Base-by-base conservation (phyloP, 2,797 vertebrate genomes). In the Gymnothorax javanicus region DNA sequence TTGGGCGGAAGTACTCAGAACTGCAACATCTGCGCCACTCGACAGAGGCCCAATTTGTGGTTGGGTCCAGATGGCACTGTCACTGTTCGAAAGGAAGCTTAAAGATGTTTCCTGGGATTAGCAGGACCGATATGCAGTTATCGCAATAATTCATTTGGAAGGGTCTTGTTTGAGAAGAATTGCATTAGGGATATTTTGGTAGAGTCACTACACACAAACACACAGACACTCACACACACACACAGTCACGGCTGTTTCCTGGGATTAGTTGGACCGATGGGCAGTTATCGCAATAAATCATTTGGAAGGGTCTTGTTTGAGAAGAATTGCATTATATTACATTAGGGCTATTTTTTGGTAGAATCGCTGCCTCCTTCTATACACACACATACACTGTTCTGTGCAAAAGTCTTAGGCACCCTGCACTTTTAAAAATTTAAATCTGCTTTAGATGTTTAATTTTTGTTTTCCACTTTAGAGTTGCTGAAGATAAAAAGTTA, bases 41-140 rank as follows among this genome's bases (percentile, higher is more conserved):
- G 67, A 25, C 60, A 67, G 60, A 67, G 59, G 67, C 54, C n/a
- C 4, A 67, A 43, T 84, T 84, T 67, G 27, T 67, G 83, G 50
- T 52, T 60, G 23, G 8, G 60, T 62, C 23, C 83, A 84, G 60
- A 50, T 84, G 58, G 83, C 59, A 52, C 27, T 64, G 50, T 33
- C 59, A n/a, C 43, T 84, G 50, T 23, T 67, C 59, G 83, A 25
- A 60, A n/a, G 54, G 17, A 67, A 54, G 8, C 57, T 12, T 7
- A 64, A 58, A 84, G 58, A 84, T 84, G 12, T 59, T 84, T 33
- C 83, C 33, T n/a, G 62, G 60, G 15, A 84, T 84, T 84, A 84
- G 50, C 2, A 15, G 7, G 43, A 20, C 75, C n/a, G 50, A n/a
- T 79, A 23, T n/a, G 54, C 23, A 54, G 3, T 54, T 79, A 79